Evolutionary conservation across 2,797 vertebrate genomes (phyloP).

Genomic region (Coreius guichenoti): DNA sequence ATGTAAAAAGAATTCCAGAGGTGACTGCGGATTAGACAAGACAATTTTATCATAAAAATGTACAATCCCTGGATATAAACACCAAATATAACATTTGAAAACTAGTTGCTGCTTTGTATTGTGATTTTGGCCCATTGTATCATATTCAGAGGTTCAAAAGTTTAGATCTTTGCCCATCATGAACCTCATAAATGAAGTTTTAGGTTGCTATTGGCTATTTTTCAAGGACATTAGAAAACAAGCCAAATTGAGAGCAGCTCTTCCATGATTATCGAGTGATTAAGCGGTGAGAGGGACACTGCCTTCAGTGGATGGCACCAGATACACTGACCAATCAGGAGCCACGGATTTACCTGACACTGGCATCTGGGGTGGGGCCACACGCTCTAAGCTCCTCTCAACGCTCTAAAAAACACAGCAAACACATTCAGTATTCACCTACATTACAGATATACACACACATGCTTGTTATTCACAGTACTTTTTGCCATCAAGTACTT

Average conservation of each 20-base stretch:
- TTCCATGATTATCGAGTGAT: conserved; percentile 39
- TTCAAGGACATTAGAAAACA: conserved; percentile 49
- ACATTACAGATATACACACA: background rate
- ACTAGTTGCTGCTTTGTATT: background rate
- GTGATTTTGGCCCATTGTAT: too few species aligned
- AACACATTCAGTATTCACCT: conserved; percentile 9
- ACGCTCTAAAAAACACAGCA: conserved; percentile 45
- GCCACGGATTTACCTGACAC: conserved; percentile 52
- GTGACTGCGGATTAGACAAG: background rate
- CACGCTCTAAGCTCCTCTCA: conserved; percentile 34
- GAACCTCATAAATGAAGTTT: conserved; percentile 21
- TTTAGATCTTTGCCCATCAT: background rate
- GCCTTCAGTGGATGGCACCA: conserved; percentile 42
- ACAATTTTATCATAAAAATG: background rate
- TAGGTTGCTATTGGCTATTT: conserved; percentile 38
- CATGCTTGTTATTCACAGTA: background rate
- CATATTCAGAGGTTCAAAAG: background rate
- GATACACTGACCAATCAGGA: conserved; percentile 34
- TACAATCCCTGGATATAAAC: background rate
- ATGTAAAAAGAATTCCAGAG: background rate
- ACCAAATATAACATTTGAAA: background rate
- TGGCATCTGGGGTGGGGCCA: conserved; percentile 44
- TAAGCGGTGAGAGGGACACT: conserved; percentile 44
- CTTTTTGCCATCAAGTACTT: background rate
- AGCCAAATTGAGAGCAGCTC: conserved; percentile 42